Evolutionary conservation across 2,888 invertebrate genomes (phyloP).

Genomic region (Andrena hattorfiana): DNA sequence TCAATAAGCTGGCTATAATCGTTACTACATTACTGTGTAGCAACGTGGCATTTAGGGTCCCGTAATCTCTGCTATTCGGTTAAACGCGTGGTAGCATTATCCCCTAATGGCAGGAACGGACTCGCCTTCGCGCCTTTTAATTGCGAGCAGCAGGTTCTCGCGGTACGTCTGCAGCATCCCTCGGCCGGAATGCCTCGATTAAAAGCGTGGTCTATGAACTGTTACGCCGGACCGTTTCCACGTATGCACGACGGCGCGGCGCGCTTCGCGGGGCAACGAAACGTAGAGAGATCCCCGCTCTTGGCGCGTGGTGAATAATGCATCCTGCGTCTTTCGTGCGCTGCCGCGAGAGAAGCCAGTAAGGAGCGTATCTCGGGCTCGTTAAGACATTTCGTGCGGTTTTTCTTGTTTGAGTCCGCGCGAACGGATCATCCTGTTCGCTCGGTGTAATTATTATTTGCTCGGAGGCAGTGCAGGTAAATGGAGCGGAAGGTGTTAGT

Average conservation of each 20-base stretch:
- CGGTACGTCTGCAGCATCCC: slow-evolving; percentile 16
- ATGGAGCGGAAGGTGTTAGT: slow-evolving; percentile 78
- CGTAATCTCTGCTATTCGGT: slow-evolving; percentile 45
- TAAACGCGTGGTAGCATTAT: slow-evolving; percentile 29
- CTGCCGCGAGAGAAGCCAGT: slow-evolving; percentile 10
- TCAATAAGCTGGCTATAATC: slow-evolving; percentile 26
- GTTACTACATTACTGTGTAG: neutral
- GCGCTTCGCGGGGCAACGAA: neutral
- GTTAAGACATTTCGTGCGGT: slow-evolving; percentile 46
- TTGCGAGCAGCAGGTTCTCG: neutral
- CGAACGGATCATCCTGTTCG: slow-evolving; percentile 63
- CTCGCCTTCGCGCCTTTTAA: slow-evolving; percentile 45
- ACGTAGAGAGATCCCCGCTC: neutral
- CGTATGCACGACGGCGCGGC: neutral
- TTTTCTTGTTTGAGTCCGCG: slow-evolving; percentile 49
- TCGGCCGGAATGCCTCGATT: neutral
- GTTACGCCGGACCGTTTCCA: neutral
- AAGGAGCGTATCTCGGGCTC: slow-evolving; percentile 38
- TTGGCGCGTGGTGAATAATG: slow-evolving; percentile 2
- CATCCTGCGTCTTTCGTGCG: slow-evolving; percentile 23
- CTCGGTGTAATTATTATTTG: slow-evolving; percentile 74
- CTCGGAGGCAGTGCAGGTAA: slow-evolving; percentile 67
- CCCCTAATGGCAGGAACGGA: slow-evolving; percentile 13
- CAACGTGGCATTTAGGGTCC: slow-evolving; percentile 26
- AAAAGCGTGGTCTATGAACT: neutral